A percentile compares a stretch with the other conserved stretches of the same genome.
Conservation (phyloP, 2,797 vertebrate genomes). For the Fistularia tabacaria region DNA sequence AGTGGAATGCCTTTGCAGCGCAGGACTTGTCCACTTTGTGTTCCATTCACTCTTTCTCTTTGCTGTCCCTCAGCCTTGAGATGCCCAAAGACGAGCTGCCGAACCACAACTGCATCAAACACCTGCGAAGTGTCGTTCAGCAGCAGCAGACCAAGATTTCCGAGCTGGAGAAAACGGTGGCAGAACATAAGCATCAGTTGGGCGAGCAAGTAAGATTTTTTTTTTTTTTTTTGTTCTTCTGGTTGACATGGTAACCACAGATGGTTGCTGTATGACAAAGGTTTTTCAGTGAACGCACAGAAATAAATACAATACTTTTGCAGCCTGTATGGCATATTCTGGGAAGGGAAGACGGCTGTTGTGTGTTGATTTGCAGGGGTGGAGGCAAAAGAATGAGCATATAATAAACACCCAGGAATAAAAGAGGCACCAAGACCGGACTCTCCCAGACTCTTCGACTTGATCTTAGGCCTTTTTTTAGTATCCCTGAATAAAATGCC, state of each 20-base stretch:
- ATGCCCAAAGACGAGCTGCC: constrained; percentile 98
- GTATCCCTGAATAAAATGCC: too few relatives aligned
- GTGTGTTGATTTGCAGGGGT: too few relatives aligned
- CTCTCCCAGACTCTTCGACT: too few relatives aligned
- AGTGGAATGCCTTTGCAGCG: too few relatives aligned
- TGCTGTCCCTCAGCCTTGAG: constrained; percentile 78
- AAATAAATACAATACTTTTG: too few relatives aligned
- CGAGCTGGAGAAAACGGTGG: constrained; percentile 91
- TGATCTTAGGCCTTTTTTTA: too few relatives aligned
- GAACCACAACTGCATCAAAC: constrained; percentile 96
- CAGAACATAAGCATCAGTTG: constrained; percentile 93
- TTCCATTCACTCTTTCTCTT: neutral
- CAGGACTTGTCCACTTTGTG: neutral
- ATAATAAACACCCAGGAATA: too few relatives aligned
- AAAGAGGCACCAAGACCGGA: too few relatives aligned
- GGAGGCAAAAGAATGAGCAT: too few relatives aligned
- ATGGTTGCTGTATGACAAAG: neutral
- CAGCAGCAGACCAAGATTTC: constrained; percentile 92
- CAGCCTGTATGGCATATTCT: too few relatives aligned
- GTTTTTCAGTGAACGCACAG: too few relatives aligned
- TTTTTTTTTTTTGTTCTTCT: neutral
- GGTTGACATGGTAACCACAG: neutral
- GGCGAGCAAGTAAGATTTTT: constrained; percentile 85
- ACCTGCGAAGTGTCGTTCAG: constrained; percentile 89
- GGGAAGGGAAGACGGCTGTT: too few relatives aligned